Evolutionary conservation across 2,797 vertebrate species (phyloP), one percentile per base, ranked within the genome.

Genomic region (Odontamblyopus rebecca): DNA sequence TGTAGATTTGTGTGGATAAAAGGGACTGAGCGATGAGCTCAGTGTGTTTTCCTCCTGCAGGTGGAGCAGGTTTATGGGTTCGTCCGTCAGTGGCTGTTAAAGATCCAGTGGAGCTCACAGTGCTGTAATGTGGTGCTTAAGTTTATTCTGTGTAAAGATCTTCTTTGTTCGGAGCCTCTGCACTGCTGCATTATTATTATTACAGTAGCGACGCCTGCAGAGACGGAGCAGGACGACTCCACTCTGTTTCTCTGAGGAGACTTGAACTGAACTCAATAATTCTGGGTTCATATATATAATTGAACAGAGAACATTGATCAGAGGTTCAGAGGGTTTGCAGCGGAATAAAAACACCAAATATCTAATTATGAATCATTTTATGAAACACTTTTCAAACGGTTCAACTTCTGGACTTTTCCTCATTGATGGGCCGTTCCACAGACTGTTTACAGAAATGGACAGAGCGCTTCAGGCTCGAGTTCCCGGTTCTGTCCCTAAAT

Each of bases 271-370:
- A 29, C 57, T 9, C 75, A 13, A 69, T 13, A 69, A 76, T 77
- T 66, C 48, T n/a, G 29, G 8, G 16, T 61, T 69, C 60, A 70
- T 30, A 71, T 80, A 72, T 74, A 78, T 72, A 79, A 77, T 65
- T 72, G 68, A 80, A 69, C 61, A 68, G 35, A 61, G 13, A 19
- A 38, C 74, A 80, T 77, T 77, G 72, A 80, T 85, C 30, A 62
- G 16, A 38, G 30, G 48, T 60, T 44, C 6, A 73, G 64, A 27
- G 59, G 23, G 51, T 70, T 9, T 63, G 48, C 69, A 72, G 64
- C 61, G 68, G 70, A 64, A 68, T 13, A 60, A 44, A 54, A 50
- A 15, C 62, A 67, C 67, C 50, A 27, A 19, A 73, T 53, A 69
- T 38, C 12, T 38, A 68, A 80, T 75, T 5, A 7, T 15, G 60